These are phyloP conservation scores for Echinometra lucunter DNA, from an alignment of 53 echinoderm and acorn worm genomes.

Conservation along the genomic window DNA sequence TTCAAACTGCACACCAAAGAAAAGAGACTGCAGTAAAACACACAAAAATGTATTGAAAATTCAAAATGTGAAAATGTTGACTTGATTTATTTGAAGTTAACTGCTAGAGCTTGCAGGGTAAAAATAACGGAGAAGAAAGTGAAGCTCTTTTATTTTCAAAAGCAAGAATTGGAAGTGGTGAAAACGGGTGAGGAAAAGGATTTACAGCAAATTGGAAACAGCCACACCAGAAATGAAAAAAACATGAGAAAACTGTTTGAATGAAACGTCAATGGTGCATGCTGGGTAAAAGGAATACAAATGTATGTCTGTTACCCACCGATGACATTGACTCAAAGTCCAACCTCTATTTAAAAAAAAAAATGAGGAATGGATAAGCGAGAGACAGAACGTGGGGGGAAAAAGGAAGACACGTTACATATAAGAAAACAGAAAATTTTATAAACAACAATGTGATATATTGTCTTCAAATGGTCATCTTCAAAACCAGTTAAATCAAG, in stretches of 20 bases:
- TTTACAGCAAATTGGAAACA: constrained; percentile 50
- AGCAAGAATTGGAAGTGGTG: constrained; percentile 40
- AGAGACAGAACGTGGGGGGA: constrained; percentile 61
- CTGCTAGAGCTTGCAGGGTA: constrained; percentile 16
- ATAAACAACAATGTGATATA: constrained; percentile 33
- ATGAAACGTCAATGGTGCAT: constrained; percentile 61
- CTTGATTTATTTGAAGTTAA: background rate
- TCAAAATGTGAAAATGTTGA: background rate
- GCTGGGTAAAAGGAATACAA: constrained; percentile 62
- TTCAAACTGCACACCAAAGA: constrained; percentile 28
- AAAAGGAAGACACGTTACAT: constrained; percentile 48
- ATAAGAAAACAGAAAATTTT: constrained; percentile 20
- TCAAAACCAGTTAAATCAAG: background rate
- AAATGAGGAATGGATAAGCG: constrained; percentile 52
- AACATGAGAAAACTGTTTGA: background rate
- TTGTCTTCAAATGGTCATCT: constrained; percentile 31
- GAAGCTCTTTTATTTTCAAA: background rate
- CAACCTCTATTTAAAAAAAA: constrained; percentile 62
- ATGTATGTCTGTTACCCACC: constrained; percentile 64
- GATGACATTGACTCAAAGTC: constrained; percentile 64
- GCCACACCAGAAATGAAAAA: constrained; percentile 58
- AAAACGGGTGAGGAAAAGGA: constrained; percentile 13
- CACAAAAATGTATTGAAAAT: background rate
- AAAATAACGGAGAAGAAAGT: background rate
- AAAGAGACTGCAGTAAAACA: background rate